phyloP scores from a whole-genome alignment of 2,113 vertebrate genomes.

The Hirundichthys speculiger region DNA sequence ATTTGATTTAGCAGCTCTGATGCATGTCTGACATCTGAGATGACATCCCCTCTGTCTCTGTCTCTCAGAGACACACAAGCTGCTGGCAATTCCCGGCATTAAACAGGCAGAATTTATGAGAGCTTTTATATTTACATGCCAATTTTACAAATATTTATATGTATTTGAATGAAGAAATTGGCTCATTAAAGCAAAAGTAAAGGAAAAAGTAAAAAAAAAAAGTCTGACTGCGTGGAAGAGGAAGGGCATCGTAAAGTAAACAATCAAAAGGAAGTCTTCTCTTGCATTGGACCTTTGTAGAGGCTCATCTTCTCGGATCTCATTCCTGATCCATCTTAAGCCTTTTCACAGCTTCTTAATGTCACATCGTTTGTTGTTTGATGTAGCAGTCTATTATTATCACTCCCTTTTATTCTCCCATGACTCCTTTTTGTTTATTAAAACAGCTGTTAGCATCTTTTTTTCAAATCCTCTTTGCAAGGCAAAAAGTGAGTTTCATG shows the following conservation, averaged over 20 bases:
- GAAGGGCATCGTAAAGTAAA: constrained; percentile 7
- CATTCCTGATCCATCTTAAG: neutral
- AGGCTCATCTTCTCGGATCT: constrained; percentile 5
- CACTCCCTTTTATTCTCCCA: neutral
- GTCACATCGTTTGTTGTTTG: neutral
- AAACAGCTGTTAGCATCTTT: neutral
- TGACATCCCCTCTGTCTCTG: constrained; percentile 36
- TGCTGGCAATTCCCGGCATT: constrained; percentile 26
- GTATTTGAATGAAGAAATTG: neutral
- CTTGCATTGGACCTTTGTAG: constrained; percentile 15
- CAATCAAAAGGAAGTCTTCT: constrained; percentile 1
- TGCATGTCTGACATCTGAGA: constrained; percentile 62
- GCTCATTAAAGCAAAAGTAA: no score
- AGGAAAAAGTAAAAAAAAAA: neutral
- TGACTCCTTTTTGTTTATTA: neutral
- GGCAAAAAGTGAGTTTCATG: no score
- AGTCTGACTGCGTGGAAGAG: constrained; percentile 14
- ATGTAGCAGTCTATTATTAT: neutral
- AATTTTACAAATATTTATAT: neutral
- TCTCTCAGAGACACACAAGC: constrained; percentile 48
- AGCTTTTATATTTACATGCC: neutral
- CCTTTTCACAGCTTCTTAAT: neutral
- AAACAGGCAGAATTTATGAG: neutral
- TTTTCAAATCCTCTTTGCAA: neutral
- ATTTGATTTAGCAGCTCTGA: constrained; percentile 66